These are phyloP conservation scores for Helicoverpa zea DNA, from an alignment of 1,140 invertebrate genomes.

Conservation along the genomic window DNA sequence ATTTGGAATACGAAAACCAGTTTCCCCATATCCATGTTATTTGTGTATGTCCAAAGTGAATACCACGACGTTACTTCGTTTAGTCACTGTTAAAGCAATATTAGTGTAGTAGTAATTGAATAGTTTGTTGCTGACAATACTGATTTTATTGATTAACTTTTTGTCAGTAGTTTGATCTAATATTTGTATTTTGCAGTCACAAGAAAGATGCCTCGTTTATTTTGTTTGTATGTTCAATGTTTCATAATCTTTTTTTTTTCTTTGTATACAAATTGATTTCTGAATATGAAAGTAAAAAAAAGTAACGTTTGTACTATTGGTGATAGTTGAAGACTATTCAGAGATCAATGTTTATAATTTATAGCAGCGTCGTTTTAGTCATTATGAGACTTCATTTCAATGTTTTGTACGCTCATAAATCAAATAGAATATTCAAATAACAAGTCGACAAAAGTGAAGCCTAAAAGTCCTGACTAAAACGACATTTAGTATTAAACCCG, in stretches of 20 bases:
- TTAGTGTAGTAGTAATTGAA: slow-evolving; percentile 10
- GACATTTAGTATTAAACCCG: slow-evolving; percentile 61
- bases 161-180: slow-evolving; percentile 28
- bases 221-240: slow-evolving; percentile 1
- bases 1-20: slow-evolving; percentile 13
- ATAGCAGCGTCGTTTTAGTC: slow-evolving; percentile 37
- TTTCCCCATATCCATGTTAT: neutral
- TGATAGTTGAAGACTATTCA: neutral
- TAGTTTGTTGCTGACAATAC: slow-evolving; percentile 30
- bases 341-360: slow-evolving; percentile 14
- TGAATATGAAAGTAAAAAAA: neutral
- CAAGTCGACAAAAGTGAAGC: neutral
- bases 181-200: slow-evolving; percentile 40
- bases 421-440: neutral
- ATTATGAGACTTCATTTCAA: slow-evolving; percentile 1
- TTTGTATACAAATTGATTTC: neutral
- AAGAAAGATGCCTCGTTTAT: slow-evolving; percentile 42
- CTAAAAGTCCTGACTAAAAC: slow-evolving; percentile 23
- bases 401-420: neutral
- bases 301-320: neutral
- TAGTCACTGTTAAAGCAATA: slow-evolving; percentile 20
- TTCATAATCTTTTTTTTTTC: neutral
- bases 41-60: slow-evolving; percentile 11
- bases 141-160: slow-evolving; percentile 12
- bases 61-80: slow-evolving; percentile 12